phyloP scores from a whole-genome alignment of 1,140 invertebrate species.

The Heliconius congener region DNA sequence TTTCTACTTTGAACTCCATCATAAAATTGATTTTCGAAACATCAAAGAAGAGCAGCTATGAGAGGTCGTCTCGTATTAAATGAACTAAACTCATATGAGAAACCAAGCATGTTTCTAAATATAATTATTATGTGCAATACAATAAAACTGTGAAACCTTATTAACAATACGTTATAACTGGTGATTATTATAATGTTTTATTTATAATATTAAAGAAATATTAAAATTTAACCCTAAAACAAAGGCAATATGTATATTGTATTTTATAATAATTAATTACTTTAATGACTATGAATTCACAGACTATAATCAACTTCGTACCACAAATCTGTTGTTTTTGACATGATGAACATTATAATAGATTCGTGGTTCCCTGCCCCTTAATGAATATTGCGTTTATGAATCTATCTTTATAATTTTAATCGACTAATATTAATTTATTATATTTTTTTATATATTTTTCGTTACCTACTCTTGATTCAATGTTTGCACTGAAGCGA shows the following conservation, averaged over 20 bases:
- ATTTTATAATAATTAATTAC: not conserved
- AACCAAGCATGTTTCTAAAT: not conserved
- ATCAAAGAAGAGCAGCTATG: not conserved
- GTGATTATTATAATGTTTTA: not conserved
- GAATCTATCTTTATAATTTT: not conserved
- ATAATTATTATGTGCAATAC: conserved; percentile 1
- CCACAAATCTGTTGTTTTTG: not conserved
- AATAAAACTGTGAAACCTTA: not conserved
- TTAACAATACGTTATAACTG: not conserved
- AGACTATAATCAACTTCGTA: not conserved
- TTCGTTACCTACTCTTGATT: no score
- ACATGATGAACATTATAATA: not conserved
- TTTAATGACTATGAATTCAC: not conserved
- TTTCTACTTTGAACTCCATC: not conserved
- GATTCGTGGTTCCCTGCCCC: not conserved
- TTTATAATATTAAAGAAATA: not conserved
- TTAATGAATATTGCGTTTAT: not conserved
- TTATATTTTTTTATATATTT: no score
- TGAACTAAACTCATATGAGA: not conserved
- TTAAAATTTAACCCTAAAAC: not conserved
- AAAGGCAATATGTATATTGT: not conserved
- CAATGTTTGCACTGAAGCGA: no score
- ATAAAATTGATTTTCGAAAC: not conserved
- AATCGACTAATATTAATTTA: not conserved
- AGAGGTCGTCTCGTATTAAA: not conserved